Percentiles rank a stretch among this genome's conserved stretches.
Conservation (phyloP, 2,797 vertebrate genomes). For the Pseudomugil gertrudae region DNA sequence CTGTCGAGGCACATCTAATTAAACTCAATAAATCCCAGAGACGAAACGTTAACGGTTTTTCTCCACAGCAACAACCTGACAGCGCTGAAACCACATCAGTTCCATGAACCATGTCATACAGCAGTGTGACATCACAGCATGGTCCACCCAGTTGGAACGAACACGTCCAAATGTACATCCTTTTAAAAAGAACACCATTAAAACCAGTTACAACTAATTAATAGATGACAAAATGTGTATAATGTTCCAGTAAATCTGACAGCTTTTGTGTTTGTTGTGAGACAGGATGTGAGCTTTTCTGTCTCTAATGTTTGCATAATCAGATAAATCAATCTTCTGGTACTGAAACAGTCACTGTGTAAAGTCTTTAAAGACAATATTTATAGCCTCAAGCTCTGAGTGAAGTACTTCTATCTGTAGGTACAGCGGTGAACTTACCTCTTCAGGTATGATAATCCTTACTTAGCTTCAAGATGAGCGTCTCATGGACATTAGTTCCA, state of each 20-base stretch:
- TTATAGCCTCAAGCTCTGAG: background rate
- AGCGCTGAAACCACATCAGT: conserved; percentile 3
- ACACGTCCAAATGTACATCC: conserved; percentile 11
- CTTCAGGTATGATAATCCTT: conserved; percentile 43
- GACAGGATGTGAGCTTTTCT: conserved; percentile 8
- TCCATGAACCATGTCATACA: conserved; percentile 57
- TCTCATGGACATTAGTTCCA: conserved; percentile 40
- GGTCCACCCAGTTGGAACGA: conserved; percentile 49
- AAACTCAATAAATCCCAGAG: conserved; percentile 3
- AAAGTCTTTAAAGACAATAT: rapidly evolving
- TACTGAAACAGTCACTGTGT: background rate
- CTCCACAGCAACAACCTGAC: conserved; percentile 13
- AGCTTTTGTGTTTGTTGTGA: background rate
- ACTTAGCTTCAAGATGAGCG: conserved; percentile 34
- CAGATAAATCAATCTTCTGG: background rate
- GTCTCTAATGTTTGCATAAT: background rate
- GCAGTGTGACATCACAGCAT: conserved; percentile 19
- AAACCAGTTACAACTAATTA: background rate
- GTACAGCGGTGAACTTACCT: conserved; percentile 65
- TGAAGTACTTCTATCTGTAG: background rate
- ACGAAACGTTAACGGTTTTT: conserved; percentile 28
- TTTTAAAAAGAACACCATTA: conserved; percentile 19
- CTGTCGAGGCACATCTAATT: background rate
- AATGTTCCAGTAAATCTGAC: background rate
- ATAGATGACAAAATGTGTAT: background rate